phyloP scores from a whole-genome alignment of 2,113 vertebrate species.

The rat (Rattus norvegicus) region DNA sequence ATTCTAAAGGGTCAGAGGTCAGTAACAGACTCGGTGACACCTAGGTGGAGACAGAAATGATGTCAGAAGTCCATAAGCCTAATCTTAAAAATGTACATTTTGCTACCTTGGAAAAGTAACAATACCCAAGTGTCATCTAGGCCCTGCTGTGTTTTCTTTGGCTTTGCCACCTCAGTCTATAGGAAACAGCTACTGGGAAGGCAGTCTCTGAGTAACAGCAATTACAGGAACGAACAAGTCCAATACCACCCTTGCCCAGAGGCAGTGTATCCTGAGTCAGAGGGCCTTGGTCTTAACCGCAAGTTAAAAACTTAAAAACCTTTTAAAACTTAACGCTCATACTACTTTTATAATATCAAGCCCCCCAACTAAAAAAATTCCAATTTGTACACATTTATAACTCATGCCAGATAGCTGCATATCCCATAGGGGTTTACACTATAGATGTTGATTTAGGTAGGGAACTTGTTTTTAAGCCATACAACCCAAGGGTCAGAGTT shows the following conservation, averaged over 20 bases:
- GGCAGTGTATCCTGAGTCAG: neutral
- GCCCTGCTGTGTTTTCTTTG: neutral
- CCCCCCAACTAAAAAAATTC: neutral
- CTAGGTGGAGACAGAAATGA: neutral
- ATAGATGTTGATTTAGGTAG: neutral
- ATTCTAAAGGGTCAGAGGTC: neutral
- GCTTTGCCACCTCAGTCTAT: neutral
- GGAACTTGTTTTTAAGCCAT: neutral
- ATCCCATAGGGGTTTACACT: neutral
- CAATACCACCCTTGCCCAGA: neutral
- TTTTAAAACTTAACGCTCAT: neutral
- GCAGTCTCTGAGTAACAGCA: neutral
- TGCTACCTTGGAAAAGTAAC: constrained; percentile 7
- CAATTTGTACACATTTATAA: neutral
- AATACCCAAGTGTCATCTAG: neutral
- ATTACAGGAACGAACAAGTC: neutral
- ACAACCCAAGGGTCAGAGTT: neutral
- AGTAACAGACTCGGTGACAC: neutral
- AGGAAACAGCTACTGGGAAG: neutral
- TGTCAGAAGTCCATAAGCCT: neutral
- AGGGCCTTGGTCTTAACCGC: neutral
- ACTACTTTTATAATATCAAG: neutral
- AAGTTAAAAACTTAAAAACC: neutral
- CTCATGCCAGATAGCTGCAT: neutral
- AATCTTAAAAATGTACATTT: neutral